phyloP scores from a whole-genome alignment of 2,888 invertebrate genomes.

The Subacronicta megacephala region DNA sequence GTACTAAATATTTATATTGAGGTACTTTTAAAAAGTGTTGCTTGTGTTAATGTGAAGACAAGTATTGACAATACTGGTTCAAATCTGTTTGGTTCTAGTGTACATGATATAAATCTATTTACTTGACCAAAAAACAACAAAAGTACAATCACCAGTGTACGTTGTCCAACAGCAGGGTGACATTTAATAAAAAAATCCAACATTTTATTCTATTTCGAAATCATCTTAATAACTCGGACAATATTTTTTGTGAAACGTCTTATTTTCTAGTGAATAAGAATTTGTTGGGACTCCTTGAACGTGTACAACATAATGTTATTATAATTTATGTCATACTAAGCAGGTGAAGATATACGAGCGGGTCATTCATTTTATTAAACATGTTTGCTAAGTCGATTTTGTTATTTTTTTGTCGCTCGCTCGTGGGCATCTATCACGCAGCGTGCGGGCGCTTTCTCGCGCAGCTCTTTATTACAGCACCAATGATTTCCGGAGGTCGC shows the following conservation, averaged over 20 bases:
- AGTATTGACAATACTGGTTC: too few relatives aligned
- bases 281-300: conserved; percentile 87
- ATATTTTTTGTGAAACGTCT: conserved; percentile 83
- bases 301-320: conserved; percentile 89
- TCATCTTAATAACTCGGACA: conserved; percentile 78
- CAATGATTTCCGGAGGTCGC: conserved; percentile 85
- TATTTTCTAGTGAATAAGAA: conserved; percentile 87
- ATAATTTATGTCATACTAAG: conserved; percentile 89
- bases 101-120: conserved; percentile 67
- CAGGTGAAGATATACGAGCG: conserved; percentile 89
- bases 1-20: too few relatives aligned
- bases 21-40: too few relatives aligned
- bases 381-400: conserved; percentile 89
- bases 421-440: conserved; percentile 87
- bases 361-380: conserved; percentile 89
- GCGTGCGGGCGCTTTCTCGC: conserved; percentile 86
- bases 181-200: conserved; percentile 68
- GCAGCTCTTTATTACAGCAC: conserved; percentile 85
- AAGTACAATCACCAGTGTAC: conserved; percentile 63
- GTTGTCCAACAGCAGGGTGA: conserved; percentile 70
- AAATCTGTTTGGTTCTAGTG: conserved; percentile 28
- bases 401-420: conserved; percentile 86
- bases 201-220: conserved; percentile 77
- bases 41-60: conserved; percentile 2
- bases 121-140: conserved; percentile 68